Evolutionary conservation across 2,797 vertebrate genomes (phyloP).

Genomic region (Myripristis murdjan): DNA sequence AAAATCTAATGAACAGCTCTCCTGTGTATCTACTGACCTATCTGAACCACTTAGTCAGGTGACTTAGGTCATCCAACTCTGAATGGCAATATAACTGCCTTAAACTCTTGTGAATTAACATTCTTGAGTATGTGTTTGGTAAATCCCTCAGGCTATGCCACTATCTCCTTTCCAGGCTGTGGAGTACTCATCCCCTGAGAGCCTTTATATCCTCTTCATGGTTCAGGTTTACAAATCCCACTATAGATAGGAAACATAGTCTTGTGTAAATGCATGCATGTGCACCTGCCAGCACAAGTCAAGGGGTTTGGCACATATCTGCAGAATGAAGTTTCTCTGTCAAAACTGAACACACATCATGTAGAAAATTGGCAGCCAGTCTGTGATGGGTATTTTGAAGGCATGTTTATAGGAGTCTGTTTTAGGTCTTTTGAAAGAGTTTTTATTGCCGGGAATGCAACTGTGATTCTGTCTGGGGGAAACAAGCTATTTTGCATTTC

Average conservation of each 20-base stretch:
- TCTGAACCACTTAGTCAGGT: slow-evolving; percentile 9
- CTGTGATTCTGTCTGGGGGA: slow-evolving; percentile 24
- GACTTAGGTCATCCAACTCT: slow-evolving; percentile 23
- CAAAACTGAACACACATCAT: neutral
- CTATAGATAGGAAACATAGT: slow-evolving; percentile 32
- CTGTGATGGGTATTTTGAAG: slow-evolving; percentile 1
- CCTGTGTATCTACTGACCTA: slow-evolving; percentile 20
- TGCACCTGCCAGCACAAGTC: slow-evolving; percentile 17
- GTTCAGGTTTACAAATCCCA: slow-evolving; percentile 43
- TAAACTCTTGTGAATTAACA: slow-evolving; percentile 38
- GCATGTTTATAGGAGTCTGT: slow-evolving; percentile 1
- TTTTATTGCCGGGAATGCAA: slow-evolving; percentile 8
- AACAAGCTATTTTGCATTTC: slow-evolving; percentile 54
- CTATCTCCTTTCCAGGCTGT: slow-evolving; percentile 31
- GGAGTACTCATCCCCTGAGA: slow-evolving; percentile 32
- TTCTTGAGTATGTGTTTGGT: slow-evolving; percentile 27
- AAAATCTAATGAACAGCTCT: neutral
- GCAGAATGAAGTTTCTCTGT: neutral
- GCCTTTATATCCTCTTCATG: slow-evolving; percentile 18
- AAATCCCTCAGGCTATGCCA: slow-evolving; percentile 40
- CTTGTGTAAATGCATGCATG: slow-evolving; percentile 36
- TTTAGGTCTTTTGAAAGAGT: slow-evolving; percentile 6
- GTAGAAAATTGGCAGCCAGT: neutral
- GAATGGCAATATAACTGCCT: slow-evolving; percentile 19
- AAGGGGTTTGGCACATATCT: slow-evolving; percentile 23